phyloP scores from a whole-genome alignment of 2,113 vertebrate genomes.

The Rynchops niger region DNA sequence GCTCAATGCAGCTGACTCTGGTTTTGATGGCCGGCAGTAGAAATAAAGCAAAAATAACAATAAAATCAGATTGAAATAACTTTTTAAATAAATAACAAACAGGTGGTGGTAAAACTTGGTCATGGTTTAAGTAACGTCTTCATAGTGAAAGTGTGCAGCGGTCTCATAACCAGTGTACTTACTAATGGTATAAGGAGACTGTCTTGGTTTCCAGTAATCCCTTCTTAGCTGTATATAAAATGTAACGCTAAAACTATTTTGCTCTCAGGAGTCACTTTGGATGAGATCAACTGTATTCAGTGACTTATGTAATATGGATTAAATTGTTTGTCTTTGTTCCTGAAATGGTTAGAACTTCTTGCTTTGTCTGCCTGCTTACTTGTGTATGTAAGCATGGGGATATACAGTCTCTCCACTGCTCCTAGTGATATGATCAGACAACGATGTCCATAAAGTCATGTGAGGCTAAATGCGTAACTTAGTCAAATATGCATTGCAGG shows the following conservation, averaged over 20 bases:
- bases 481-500: not conserved
- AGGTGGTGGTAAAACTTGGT: constrained; percentile 9
- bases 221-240: constrained; percentile 75
- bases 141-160: not conserved
- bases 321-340: constrained; percentile 72
- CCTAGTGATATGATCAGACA: not conserved
- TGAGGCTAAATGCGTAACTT: not conserved
- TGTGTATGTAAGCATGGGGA: constrained; percentile 46
- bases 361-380: constrained; percentile 66
- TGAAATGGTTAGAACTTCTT: constrained; percentile 70
- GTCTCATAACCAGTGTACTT: constrained; percentile 4
- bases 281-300: constrained; percentile 70
- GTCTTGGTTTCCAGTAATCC: constrained; percentile 65
- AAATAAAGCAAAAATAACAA: not conserved
- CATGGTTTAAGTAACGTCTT: constrained; percentile 3
- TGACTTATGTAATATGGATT: constrained; percentile 72
- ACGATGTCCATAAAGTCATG: not conserved
- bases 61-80: not conserved
- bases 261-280: constrained; percentile 70
- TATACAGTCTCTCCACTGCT: not conserved
- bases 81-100: not conserved
- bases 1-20: not conserved
- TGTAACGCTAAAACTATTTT: constrained; percentile 74
- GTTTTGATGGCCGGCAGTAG: constrained; percentile 3
- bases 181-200: constrained; percentile 42